These are phyloP conservation scores for Nomada fucata DNA, from an alignment of 2,888 invertebrate species.

Conservation along the genomic window DNA sequence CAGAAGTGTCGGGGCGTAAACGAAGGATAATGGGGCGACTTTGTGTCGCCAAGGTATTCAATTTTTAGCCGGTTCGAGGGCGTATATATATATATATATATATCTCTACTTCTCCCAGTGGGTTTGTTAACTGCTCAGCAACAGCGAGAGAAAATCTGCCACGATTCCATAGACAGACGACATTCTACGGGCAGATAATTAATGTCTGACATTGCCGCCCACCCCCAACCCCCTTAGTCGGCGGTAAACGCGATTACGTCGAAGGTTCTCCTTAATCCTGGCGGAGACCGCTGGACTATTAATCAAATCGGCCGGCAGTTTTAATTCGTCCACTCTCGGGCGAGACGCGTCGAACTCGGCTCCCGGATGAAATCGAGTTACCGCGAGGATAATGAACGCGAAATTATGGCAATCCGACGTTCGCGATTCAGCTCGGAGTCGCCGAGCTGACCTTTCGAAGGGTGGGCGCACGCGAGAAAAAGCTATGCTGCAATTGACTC, in stretches of 20 bases:
- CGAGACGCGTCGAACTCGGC: neutral
- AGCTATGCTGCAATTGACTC: conserved; percentile 20
- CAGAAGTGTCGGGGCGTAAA: neutral
- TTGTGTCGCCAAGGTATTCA: neutral
- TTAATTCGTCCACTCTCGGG: conserved; percentile 46
- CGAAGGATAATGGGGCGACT: neutral
- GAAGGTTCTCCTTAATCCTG: conserved; percentile 56
- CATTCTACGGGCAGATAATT: conserved; percentile 15
- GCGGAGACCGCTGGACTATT: conserved; percentile 35
- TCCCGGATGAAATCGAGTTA: conserved; percentile 38
- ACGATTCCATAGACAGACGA: neutral
- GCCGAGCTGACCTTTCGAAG: neutral
- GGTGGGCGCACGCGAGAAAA: conserved; percentile 26
- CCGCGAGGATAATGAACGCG: conserved; percentile 38
- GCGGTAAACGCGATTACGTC: conserved; percentile 57
- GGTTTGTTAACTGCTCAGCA: too few species aligned
- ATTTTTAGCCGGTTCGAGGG: neutral
- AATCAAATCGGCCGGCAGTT: conserved; percentile 55
- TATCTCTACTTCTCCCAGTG: too few species aligned
- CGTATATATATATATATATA: too few species aligned
- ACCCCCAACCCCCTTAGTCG: conserved; percentile 24
- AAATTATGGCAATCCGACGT: conserved; percentile 51
- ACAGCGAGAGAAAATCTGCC: neutral
- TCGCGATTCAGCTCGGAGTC: conserved; percentile 11
- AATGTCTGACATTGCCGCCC: neutral